These are phyloP conservation scores for Acinonyx jubatus DNA, from an alignment of 2,113 vertebrate species.

Conservation along the genomic window DNA sequence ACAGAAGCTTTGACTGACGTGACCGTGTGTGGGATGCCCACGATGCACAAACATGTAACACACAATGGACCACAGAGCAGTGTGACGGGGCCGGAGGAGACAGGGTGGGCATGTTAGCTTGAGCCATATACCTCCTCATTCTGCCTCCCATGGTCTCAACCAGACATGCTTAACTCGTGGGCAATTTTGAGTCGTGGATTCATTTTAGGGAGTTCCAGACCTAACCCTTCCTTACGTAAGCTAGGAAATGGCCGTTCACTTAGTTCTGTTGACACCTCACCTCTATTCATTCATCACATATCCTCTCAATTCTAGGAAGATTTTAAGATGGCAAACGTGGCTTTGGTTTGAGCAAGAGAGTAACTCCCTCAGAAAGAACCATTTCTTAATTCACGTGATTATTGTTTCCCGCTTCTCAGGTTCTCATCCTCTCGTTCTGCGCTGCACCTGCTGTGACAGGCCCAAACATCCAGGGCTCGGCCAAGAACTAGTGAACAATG, in stretches of 20 bases:
- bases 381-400: not conserved
- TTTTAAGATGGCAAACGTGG: not conserved
- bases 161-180: not conserved
- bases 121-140: not conserved
- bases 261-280: not conserved
- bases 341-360: not conserved
- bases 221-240: not conserved
- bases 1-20: not conserved
- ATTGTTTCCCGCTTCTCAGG: not conserved
- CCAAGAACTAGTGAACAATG: not conserved
- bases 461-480: not conserved
- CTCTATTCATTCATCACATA: not conserved
- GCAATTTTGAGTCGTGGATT: not conserved
- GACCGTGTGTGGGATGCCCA: not conserved
- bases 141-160: not conserved
- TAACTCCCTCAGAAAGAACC: not conserved
- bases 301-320: not conserved
- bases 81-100: not conserved
- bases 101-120: not conserved
- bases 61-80: too few relatives aligned
- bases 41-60: fast-evolving
- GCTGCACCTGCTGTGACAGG: not conserved
- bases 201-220: not conserved
- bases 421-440: not conserved
- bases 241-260: not conserved